Conservation (phyloP, 2,888 invertebrate species). For the Stramonita haemastoma region DNA sequence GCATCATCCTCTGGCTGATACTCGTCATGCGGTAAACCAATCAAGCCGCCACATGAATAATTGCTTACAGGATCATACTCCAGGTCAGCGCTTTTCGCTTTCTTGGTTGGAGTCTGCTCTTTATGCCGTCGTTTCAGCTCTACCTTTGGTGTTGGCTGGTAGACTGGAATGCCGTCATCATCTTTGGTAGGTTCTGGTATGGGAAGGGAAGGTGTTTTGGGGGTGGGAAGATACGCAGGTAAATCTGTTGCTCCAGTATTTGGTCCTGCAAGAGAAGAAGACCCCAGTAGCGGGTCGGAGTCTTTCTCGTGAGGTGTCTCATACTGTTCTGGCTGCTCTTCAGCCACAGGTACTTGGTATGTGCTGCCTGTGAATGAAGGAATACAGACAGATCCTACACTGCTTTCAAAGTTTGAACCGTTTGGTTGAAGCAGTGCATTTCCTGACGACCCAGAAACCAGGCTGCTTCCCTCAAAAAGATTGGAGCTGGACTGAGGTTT, state of each 20-base stretch:
- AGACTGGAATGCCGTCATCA: slow-evolving; percentile 57
- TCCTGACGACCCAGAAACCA: slow-evolving; percentile 7
- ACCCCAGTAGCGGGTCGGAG: not conserved
- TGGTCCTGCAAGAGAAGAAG: slow-evolving; percentile 15
- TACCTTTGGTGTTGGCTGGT: slow-evolving; percentile 67
- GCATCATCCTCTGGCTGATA: not conserved
- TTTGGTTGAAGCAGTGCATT: not conserved
- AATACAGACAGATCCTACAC: slow-evolving; percentile 32
- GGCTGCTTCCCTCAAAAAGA: slow-evolving; percentile 2
- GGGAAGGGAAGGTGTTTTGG: slow-evolving; percentile 44
- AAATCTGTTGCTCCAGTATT: slow-evolving; percentile 3
- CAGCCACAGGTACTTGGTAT: slow-evolving; percentile 30
- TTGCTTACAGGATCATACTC: slow-evolving; percentile 72
- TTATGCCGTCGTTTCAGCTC: slow-evolving; percentile 54
- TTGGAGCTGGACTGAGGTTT: not conserved
- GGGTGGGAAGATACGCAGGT: slow-evolving; percentile 51
- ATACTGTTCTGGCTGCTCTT: slow-evolving; percentile 27
- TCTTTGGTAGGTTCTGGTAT: not conserved
- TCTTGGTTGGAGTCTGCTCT: slow-evolving; percentile 28
- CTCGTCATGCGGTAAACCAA: not conserved
- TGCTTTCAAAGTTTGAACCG: not conserved
- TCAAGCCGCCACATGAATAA: slow-evolving; percentile 51
- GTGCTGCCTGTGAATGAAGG: slow-evolving; percentile 45
- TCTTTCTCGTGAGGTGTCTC: slow-evolving; percentile 32
- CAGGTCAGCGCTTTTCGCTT: slow-evolving; percentile 49